These are phyloP conservation scores for Rotaria sp. DNA, from an alignment of 2,888 invertebrate genomes.

Conservation along the genomic window DNA sequence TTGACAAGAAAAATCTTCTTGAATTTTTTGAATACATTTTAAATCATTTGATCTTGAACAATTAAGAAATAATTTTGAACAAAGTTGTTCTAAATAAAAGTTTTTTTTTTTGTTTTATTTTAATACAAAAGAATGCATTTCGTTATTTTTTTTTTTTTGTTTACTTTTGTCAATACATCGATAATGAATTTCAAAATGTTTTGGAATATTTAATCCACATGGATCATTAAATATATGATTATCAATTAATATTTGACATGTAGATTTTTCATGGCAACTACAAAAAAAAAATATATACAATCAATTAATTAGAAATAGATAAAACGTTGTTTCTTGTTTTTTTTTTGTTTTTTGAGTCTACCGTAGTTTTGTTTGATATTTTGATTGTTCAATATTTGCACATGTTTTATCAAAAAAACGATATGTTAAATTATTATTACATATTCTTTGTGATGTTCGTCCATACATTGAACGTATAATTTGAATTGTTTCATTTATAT, in stretches of 20 bases:
- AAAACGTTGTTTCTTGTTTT: background rate
- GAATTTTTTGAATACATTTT: background rate
- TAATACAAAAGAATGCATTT: too few species aligned
- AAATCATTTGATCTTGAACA: background rate
- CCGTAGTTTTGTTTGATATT: background rate
- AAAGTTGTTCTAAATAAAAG: background rate
- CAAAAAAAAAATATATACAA: background rate
- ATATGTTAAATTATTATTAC: background rate
- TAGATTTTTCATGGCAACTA: background rate
- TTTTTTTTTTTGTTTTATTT: background rate
- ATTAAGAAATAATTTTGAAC: background rate
- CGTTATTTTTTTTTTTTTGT: background rate
- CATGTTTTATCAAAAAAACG: conserved; percentile 11
- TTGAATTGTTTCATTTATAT: background rate
- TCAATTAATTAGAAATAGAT: background rate
- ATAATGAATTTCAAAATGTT: conserved; percentile 26
- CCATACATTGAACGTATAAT: conserved; percentile 19
- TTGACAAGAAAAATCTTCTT: background rate
- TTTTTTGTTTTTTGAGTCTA: too few species aligned
- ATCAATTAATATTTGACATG: background rate
- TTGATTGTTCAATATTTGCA: conserved; percentile 31
- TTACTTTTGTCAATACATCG: conserved; percentile 11
- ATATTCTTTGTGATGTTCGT: conserved; percentile 26
- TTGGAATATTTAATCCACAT: background rate
- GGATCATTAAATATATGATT: conserved; percentile 5